A percentile compares a stretch with the other conserved stretches of the same genome.
Evolutionary conservation across 92 coral and sea anemone species (phyloP).

Genomic region (Chrysogorgia sp.): DNA sequence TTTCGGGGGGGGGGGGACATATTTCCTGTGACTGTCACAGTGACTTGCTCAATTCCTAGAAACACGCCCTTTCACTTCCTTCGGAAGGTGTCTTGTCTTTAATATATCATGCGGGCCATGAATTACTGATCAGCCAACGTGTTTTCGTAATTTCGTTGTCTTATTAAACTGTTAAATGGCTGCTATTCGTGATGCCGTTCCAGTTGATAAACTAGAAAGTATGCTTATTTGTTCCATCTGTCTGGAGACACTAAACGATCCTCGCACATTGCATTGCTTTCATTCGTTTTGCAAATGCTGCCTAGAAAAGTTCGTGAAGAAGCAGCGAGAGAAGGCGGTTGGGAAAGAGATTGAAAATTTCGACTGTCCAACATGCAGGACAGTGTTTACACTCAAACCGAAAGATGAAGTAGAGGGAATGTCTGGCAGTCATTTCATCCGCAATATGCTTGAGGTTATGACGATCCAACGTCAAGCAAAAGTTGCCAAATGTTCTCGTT

Average conservation of each 20-base stretch:
- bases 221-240: background rate
- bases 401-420: slow-evolving; percentile 8
- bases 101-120: too few species aligned
- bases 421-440: slow-evolving; percentile 4
- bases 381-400: background rate
- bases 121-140: too few species aligned
- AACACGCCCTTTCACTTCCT: too few species aligned
- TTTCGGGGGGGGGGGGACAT: too few species aligned
- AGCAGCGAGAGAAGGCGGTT: slow-evolving; percentile 7
- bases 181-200: slow-evolving; percentile 9
- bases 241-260: slow-evolving; percentile 17
- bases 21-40: too few species aligned
- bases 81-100: too few species aligned
- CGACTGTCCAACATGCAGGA: slow-evolving; percentile 17
- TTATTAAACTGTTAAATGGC: too few species aligned
- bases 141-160: too few species aligned
- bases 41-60: too few species aligned
- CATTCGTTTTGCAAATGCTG: slow-evolving; percentile 33
- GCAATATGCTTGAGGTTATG: slow-evolving; percentile 4
- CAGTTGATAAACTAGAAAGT: slow-evolving; percentile 13
- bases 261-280: slow-evolving; percentile 29
- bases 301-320: background rate
- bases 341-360: slow-evolving; percentile 14
- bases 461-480: slow-evolving; percentile 5
- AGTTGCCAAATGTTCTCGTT: background rate